Evolutionary conservation across 2,797 vertebrate genomes (phyloP), one percentile per base, ranked within the genome.

Genomic region (Parotocinclus haroldoi): DNA sequence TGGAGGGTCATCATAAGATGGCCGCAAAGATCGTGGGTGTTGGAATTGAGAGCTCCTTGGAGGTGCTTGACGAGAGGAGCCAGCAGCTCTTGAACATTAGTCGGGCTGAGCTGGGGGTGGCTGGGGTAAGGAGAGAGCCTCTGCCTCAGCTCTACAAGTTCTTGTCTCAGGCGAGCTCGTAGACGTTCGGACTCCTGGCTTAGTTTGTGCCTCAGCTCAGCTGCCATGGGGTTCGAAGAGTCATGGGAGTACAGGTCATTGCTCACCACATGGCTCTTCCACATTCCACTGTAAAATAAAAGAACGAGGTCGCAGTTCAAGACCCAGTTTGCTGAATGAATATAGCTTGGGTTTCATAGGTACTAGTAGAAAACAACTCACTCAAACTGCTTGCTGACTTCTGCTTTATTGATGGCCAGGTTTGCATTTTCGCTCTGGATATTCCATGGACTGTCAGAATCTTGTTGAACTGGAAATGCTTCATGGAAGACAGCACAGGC

Each of bases 211-310:
- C 81, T 80, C 72, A 88, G 82, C 63, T 88, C 89, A 6, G 78
- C 79, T 5, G 75, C 79, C 57, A 89, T 44, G 1, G 84, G 81
- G 68, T 73, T 82, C 45, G 59, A 76, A 57, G 51, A 62, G 36
- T 73, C 76, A 10, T 67, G 78, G 53, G 37, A 73, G 75, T 91
- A 89, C 59, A 89, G 84, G 72, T 63, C 76, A 42, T 73, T 78
- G 75, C 75, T 82, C 61, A 89, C 85, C 8, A 91, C 78, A 16
- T 85, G 77, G 67, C 66, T 89, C 73, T 91, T 92, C 81, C 89
- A 90, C 69, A 81, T 67, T 11, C 63, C 77, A 50, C 88, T 90
- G 76, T 61, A 39, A 66, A 9, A 60, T 7, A 44, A 6, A 3
- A 50, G n/a, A 14, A n/a, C 6, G 42, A 66, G 49, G n/a, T 16